Evolutionary conservation across 2,797 vertebrate species (phyloP), one percentile per base, ranked within the genome.

Genomic region (Lacerta agilis): DNA sequence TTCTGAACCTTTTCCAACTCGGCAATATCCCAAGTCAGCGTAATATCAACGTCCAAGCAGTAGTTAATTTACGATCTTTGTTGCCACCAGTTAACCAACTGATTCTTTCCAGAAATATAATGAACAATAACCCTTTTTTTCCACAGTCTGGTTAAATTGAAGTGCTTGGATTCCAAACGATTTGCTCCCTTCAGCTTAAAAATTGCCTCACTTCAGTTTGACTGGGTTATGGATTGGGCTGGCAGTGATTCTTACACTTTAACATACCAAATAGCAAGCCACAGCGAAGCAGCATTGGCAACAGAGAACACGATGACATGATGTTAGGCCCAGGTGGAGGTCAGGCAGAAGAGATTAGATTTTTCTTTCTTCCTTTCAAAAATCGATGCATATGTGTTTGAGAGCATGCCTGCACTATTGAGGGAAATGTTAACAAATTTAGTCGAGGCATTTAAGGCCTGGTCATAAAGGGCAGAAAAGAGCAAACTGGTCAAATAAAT

Each of bases 401-500:
- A 5, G 36, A 71, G 66, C 5, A 75, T 38, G 8, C 25, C 36
- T n/a, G 13, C 20, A 20, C 3, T 58, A 66, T 58, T 29, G 66
- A 33, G 13, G 17, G 1, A 86, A 89, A 29, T 82, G 15, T 15
- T 73, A 27, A 45, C 79, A 11, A 4, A 66, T 6, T 20, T 29
- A 80, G 76, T 67, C 15, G 64, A 2, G 49, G 38, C 8, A 13
- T 23, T 38, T 10, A 78, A 81, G 87, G 71, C 78, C 83, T 76
- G 76, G 43, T 81, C 0, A 1, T 6, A 79, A 89, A 38, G 23
- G 83, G 64, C 36, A 85, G 72, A 4, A 45, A 85, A 66, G 5
- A 33, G 69, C 41, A 85, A 82, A 82, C 23, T 23, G 38, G 73
- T 5, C 85, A 90, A 91, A 90, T 58, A 69, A 84, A 83, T 41